Percentiles rank a stretch among this genome's conserved stretches.
Conservation (phyloP, 92 coral and sea anemone genomes). For the Galaxea fascicularis region DNA sequence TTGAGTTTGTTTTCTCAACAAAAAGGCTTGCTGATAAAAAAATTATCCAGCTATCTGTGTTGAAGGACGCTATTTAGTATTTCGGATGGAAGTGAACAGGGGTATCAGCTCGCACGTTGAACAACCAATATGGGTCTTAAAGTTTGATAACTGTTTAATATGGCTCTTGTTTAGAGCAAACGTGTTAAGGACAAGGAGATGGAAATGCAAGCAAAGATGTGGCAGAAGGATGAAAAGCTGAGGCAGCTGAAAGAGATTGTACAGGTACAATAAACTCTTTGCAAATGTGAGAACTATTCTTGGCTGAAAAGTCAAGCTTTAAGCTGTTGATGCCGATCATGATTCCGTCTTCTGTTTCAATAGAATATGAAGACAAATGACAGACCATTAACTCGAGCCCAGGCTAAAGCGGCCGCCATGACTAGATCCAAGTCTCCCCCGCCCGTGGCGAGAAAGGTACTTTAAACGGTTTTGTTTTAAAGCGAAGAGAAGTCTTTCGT, state of each 20-base stretch:
- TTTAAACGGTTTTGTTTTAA: not conserved
- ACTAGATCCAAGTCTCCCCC: constrained; percentile 93
- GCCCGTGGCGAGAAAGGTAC: constrained; percentile 93
- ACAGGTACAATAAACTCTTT: constrained; percentile 56
- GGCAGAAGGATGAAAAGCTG: constrained; percentile 95
- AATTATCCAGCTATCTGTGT: no score
- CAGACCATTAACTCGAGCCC: constrained; percentile 76
- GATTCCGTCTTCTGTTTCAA: not conserved
- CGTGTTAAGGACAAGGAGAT: constrained; percentile 94
- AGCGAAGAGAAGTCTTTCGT: not conserved
- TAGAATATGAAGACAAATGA: constrained; percentile 78
- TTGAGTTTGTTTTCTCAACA: no score
- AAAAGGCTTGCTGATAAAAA: no score
- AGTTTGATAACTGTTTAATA: not conserved
- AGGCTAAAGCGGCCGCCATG: constrained; percentile 66
- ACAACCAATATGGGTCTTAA: no score
- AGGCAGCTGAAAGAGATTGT: constrained; percentile 96
- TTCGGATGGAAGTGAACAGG: no score
- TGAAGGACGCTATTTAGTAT: no score
- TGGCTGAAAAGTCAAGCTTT: not conserved
- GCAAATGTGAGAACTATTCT: no score
- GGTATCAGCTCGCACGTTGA: no score
- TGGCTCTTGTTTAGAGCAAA: constrained; percentile 70
- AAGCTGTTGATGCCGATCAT: not conserved
- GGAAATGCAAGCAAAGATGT: constrained; percentile 94